Conservation (phyloP, 2,113 vertebrate species). For the Erythrocercus mccallii region DNA sequence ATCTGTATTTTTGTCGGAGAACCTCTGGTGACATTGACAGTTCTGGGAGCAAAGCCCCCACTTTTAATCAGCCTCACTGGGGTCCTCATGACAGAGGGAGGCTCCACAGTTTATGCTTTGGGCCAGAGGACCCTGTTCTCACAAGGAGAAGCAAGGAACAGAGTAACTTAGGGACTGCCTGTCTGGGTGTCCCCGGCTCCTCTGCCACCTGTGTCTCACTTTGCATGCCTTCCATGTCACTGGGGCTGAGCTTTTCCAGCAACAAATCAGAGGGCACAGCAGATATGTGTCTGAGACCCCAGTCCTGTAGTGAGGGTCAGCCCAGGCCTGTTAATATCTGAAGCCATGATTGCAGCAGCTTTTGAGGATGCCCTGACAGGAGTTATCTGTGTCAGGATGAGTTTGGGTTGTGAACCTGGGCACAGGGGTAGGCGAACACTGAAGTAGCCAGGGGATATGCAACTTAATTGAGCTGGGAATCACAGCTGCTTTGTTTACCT, state of each 20-base stretch:
- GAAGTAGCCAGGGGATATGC: neutral
- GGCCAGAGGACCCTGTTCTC: neutral
- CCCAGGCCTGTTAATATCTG: neutral
- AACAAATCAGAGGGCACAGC: neutral
- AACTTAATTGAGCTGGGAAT: neutral
- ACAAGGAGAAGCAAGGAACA: neutral
- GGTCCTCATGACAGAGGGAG: neutral
- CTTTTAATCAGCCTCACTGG: neutral
- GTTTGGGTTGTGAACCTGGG: neutral
- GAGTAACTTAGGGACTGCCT: neutral
- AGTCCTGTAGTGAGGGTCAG: neutral
- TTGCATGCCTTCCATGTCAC: neutral
- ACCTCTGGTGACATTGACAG: neutral
- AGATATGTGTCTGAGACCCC: neutral
- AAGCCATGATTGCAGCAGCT: neutral
- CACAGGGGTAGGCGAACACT: accelerated
- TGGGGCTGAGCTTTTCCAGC: neutral
- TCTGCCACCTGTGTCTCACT: neutral
- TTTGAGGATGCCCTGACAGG: neutral
- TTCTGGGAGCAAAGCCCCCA: accelerated
- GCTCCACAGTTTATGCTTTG: neutral
- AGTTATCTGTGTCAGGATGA: neutral
- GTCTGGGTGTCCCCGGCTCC: accelerated
- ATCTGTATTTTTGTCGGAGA: neutral
- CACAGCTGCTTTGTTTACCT: neutral